Evolutionary conservation across 2,113 vertebrate species (phyloP).

Genomic region (Chaetura pelagica): DNA sequence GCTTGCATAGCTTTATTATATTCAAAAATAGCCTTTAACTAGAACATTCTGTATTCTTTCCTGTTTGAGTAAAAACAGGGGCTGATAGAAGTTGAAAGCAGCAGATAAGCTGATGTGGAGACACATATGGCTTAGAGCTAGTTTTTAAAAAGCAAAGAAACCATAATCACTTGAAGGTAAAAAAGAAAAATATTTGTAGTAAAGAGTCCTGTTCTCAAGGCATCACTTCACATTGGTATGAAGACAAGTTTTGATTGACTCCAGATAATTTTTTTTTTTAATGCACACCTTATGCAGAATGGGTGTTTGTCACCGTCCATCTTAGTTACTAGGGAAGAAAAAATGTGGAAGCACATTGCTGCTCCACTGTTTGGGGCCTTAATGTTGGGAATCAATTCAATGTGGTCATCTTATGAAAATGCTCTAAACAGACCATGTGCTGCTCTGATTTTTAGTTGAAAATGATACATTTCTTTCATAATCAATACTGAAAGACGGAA

Average conservation of each 20-base stretch:
- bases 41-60: constrained; percentile 61
- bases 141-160: constrained; percentile 23
- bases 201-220: constrained; percentile 44
- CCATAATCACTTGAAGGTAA: constrained; percentile 46
- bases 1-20: constrained; percentile 51
- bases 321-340: constrained; percentile 14
- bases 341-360: constrained; percentile 34
- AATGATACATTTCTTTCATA: background rate
- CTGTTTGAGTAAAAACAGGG: constrained; percentile 67
- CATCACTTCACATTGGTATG: background rate
- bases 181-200: constrained; percentile 47
- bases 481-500: background rate
- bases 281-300: constrained; percentile 39
- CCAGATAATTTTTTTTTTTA: constrained; percentile 49
- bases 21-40: constrained; percentile 64
- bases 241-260: constrained; percentile 64
- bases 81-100: constrained; percentile 68
- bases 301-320: constrained; percentile 38
- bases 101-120: constrained; percentile 67
- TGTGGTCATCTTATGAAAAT: background rate
- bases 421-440: background rate
- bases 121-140: constrained; percentile 50
- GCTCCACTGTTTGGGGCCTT: background rate
- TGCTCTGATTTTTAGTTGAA: background rate
- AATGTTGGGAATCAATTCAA: constrained; percentile 18